Percentiles rank a stretch among this genome's conserved stretches.
phyloP scores from a whole-genome alignment of 1,140 invertebrate genomes.

The Heliconius melpomene region DNA sequence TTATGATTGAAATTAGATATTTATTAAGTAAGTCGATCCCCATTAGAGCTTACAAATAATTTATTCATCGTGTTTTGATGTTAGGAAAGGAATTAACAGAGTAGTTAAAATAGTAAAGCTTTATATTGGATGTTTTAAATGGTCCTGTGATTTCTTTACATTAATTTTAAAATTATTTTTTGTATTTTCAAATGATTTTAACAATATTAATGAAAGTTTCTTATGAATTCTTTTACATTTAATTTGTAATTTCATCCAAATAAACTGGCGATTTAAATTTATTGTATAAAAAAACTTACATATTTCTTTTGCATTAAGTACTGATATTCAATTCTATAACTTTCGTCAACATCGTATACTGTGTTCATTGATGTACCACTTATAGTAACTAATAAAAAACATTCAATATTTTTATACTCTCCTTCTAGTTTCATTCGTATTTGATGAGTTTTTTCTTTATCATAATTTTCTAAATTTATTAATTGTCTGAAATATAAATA shows the following conservation, averaged over 20 bases:
- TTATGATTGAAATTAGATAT: too few relatives aligned
- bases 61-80: too few relatives aligned
- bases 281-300: conserved; percentile 77
- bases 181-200: too few relatives aligned
- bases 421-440: conserved; percentile 54
- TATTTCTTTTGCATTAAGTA: conserved; percentile 83
- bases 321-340: conserved; percentile 13
- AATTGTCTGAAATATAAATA: conserved; percentile 48
- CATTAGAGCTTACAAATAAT: too few relatives aligned
- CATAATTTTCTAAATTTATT: conserved; percentile 54
- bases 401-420: conserved; percentile 84
- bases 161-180: too few relatives aligned
- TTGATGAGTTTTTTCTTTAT: conserved; percentile 69
- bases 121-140: too few relatives aligned
- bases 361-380: conserved; percentile 94
- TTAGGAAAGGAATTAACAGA: too few relatives aligned
- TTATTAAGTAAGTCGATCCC: too few relatives aligned
- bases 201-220: too few relatives aligned
- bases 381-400: conserved; percentile 94
- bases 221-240: neutral
- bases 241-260: neutral
- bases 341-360: conserved; percentile 91
- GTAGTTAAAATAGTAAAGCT: too few relatives aligned
- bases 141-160: too few relatives aligned
- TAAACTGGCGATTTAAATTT: too few relatives aligned